Evolutionary conservation across 1,140 invertebrate species (phyloP).

Genomic region (Polypedilum pembai): DNA sequence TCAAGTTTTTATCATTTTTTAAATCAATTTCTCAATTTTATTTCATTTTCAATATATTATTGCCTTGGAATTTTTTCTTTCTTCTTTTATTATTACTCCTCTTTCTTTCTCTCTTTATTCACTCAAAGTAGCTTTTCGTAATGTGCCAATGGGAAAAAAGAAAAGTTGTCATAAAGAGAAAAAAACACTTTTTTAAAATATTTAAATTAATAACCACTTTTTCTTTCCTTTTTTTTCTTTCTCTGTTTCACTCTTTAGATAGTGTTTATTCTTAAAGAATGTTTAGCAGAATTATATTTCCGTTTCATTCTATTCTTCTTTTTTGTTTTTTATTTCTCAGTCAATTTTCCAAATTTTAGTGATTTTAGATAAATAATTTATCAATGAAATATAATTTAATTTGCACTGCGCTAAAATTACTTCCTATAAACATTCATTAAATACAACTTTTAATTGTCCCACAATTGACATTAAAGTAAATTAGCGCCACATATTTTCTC

Average conservation of each 20-base stretch:
- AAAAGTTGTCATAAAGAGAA: conserved; percentile 5
- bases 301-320: too few relatives aligned
- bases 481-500: too few relatives aligned
- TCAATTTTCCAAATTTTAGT: too few relatives aligned
- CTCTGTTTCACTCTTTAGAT: background rate
- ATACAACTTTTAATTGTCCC: background rate
- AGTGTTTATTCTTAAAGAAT: background rate
- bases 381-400: conserved; percentile 24
- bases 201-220: conserved; percentile 25
- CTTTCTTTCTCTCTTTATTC: background rate
- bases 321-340: too few relatives aligned
- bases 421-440: conserved; percentile 24
- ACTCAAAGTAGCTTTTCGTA: background rate
- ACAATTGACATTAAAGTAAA: conserved; percentile 3
- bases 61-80: background rate
- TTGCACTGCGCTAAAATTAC: background rate
- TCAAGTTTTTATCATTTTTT: conserved; percentile 27
- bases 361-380: background rate
- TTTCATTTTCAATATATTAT: conserved; percentile 10
- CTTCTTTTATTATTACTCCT: background rate
- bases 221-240: conserved; percentile 23
- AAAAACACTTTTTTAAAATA: conserved; percentile 24
- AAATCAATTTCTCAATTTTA: conserved; percentile 8
- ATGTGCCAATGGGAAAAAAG: background rate
- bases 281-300: too few relatives aligned